Percentiles rank a stretch among this genome's conserved stretches.
These are phyloP conservation scores for Euplagia quadripunctaria DNA, from an alignment of 2,888 invertebrate genomes.

Conservation along the genomic window DNA sequence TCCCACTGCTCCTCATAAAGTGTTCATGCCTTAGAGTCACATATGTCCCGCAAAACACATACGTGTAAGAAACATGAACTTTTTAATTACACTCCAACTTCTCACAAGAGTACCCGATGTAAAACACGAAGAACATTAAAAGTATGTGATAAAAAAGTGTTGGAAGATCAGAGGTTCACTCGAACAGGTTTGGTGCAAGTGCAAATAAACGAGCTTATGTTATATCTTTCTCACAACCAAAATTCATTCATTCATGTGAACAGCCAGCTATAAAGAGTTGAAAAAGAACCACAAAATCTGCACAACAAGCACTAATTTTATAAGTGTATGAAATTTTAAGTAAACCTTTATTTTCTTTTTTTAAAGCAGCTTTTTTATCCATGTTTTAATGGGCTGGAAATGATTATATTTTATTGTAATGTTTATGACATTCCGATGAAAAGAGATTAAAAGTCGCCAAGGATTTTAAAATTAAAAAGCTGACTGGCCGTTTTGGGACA, in stretches of 20 bases:
- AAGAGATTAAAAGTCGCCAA: background rate
- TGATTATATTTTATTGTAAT: background rate
- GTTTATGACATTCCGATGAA: background rate
- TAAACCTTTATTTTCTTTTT: background rate
- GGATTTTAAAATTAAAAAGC: background rate
- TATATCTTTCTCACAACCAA: constrained; percentile 55
- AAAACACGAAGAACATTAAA: constrained; percentile 45
- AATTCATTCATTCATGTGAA: constrained; percentile 67
- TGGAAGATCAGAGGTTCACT: constrained; percentile 24
- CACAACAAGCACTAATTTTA: constrained; percentile 13
- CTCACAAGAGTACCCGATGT: constrained; percentile 19
- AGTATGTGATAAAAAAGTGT: constrained; percentile 37
- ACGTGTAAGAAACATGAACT: constrained; percentile 4
- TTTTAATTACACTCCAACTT: constrained; percentile 20
- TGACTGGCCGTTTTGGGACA: background rate
- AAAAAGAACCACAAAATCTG: constrained; percentile 8
- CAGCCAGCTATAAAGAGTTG: constrained; percentile 37
- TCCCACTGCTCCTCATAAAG: background rate
- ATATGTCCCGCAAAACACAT: background rate
- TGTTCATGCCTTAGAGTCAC: background rate
- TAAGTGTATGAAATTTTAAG: constrained; percentile 11
- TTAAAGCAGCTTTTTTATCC: background rate
- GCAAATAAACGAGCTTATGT: constrained; percentile 65
- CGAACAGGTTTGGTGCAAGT: constrained; percentile 59
- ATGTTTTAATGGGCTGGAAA: background rate